A percentile compares a stretch with the other conserved stretches of the same genome.
These are phyloP conservation scores for Galago senegalensis DNA, from an alignment of 2,797 vertebrate species.

Conservation along the genomic window DNA sequence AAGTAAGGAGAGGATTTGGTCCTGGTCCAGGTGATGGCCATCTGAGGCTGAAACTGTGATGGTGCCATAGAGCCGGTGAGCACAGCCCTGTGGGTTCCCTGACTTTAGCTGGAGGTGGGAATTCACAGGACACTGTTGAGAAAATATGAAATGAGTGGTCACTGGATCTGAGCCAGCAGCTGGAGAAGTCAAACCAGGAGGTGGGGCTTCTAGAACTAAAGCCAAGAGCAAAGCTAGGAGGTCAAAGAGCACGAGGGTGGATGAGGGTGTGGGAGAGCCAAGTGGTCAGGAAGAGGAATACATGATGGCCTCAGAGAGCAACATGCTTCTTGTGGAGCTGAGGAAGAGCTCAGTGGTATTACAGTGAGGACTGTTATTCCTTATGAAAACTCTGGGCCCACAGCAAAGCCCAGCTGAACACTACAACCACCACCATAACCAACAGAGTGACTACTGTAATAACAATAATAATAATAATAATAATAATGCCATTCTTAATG, in stretches of 20 bases:
- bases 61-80: too few species aligned
- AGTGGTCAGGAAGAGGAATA: not conserved
- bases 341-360: not conserved
- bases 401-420: not conserved
- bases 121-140: not conserved
- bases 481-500: not conserved
- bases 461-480: too few species aligned
- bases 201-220: not conserved
- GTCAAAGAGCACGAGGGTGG: not conserved
- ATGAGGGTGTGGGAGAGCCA: not conserved
- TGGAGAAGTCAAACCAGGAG: not conserved
- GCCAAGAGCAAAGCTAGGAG: not conserved
- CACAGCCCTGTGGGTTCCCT: not conserved
- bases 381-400: not conserved
- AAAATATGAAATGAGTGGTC: not conserved
- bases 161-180: not conserved
- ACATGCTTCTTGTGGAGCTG: not conserved
- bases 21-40: not conserved
- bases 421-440: not conserved
- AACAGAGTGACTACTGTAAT: fast-evolving
- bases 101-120: not conserved
- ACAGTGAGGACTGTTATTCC: not conserved
- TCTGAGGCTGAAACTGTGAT: not conserved
- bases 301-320: not conserved
- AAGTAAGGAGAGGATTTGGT: not conserved